These are phyloP conservation scores for Rhodinocichla rosea DNA, from an alignment of 2,113 vertebrate genomes.

Conservation along the genomic window DNA sequence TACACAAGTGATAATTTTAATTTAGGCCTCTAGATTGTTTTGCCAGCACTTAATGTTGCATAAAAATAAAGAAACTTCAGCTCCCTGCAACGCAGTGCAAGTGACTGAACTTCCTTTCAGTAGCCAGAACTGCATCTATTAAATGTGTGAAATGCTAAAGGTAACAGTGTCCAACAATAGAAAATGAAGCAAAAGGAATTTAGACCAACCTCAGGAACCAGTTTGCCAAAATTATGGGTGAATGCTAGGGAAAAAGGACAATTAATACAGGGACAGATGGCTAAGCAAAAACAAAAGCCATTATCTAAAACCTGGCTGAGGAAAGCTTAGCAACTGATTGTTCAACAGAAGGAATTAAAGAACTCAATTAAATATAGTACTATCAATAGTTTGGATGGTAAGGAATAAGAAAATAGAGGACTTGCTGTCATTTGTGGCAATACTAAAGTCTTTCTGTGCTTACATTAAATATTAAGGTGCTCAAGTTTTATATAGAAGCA, in stretches of 20 bases:
- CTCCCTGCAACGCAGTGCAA: neutral
- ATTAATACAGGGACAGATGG: constrained; percentile 69
- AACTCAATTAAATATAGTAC: neutral
- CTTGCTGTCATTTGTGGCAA: neutral
- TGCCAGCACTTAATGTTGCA: neutral
- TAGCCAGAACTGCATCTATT: constrained; percentile 30
- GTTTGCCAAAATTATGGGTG: constrained; percentile 56
- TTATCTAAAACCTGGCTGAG: constrained; percentile 54
- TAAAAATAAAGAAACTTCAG: constrained; percentile 19
- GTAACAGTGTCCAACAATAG: constrained; percentile 11
- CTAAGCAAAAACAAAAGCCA: constrained; percentile 64
- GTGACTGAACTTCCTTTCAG: neutral
- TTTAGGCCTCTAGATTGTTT: neutral
- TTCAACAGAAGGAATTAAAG: constrained; percentile 27
- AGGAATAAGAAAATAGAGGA: neutral
- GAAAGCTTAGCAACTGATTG: constrained; percentile 48
- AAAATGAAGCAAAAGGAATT: constrained; percentile 34
- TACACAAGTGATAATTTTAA: neutral
- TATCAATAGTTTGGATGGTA: neutral
- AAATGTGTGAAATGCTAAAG: constrained; percentile 57
- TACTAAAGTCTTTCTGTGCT: neutral
- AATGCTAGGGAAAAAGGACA: constrained; percentile 53
- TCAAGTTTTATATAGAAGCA: neutral
- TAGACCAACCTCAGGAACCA: constrained; percentile 4
- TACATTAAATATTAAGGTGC: neutral